phyloP scores from a whole-genome alignment of 2,888 invertebrate species.

The Limenitis camilla region DNA sequence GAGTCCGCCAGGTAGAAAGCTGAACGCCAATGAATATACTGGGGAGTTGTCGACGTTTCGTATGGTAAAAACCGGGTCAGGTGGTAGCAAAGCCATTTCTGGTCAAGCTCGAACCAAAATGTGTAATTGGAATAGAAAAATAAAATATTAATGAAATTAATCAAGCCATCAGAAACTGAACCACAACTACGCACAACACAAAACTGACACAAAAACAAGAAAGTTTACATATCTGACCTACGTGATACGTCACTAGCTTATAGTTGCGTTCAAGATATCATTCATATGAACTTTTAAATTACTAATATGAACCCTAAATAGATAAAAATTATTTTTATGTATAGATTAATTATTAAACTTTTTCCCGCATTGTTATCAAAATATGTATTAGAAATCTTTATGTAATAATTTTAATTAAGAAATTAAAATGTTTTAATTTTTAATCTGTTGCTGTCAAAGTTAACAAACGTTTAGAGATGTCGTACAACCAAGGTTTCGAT shows the following conservation, averaged over 20 bases:
- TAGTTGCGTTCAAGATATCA: conserved; percentile 14
- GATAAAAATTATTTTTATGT: too few relatives aligned
- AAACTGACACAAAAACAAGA: conserved; percentile 70
- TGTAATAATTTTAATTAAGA: too few relatives aligned
- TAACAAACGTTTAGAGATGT: too few relatives aligned
- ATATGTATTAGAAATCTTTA: too few relatives aligned
- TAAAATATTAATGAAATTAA: conserved; percentile 63
- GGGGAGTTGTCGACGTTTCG: conserved; percentile 81
- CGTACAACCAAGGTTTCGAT: too few relatives aligned
- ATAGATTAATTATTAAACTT: too few relatives aligned
- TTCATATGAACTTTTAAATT: too few relatives aligned
- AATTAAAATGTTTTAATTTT: too few relatives aligned
- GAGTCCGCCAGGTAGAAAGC: conserved; percentile 73
- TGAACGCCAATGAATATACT: conserved; percentile 82
- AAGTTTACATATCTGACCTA: conserved; percentile 27
- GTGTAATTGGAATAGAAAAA: conserved; percentile 57
- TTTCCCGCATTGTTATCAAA: too few relatives aligned
- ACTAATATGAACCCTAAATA: too few relatives aligned
- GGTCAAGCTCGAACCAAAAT: conserved; percentile 70
- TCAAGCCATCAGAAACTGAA: conserved; percentile 72
- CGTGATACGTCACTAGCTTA: conserved; percentile 12
- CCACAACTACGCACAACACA: conserved; percentile 73
- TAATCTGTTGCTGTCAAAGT: too few relatives aligned
- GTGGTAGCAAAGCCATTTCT: conserved; percentile 82
- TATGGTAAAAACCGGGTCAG: conserved; percentile 84